Percentiles rank a stretch among this genome's conserved stretches.
phyloP scores from a whole-genome alignment of 1,140 invertebrate species.

The Drosophila chauvacae region DNA sequence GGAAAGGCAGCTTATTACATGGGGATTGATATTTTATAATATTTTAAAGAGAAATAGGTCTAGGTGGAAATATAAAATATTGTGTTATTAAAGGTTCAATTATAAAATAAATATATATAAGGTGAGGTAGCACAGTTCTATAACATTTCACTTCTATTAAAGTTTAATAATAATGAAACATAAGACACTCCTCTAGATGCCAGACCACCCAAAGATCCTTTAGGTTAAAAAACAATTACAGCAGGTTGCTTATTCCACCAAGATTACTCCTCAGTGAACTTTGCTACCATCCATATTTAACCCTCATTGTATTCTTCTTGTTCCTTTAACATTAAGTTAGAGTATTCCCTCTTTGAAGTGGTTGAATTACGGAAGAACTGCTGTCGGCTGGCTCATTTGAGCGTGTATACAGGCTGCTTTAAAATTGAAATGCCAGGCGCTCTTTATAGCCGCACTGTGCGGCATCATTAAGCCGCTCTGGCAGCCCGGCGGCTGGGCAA shows the following conservation, averaged over 20 bases:
- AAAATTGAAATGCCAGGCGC: constrained; percentile 77
- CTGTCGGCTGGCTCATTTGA: constrained; percentile 19
- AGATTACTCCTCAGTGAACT: too few relatives aligned
- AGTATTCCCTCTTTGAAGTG: constrained; percentile 20
- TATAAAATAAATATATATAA: not conserved
- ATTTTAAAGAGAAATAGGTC: too few relatives aligned
- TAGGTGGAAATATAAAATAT: not conserved
- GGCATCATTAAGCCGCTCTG: constrained; percentile 66
- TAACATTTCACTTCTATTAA: not conserved
- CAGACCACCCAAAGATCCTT: not conserved
- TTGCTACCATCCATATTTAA: not conserved
- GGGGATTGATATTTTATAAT: too few relatives aligned
- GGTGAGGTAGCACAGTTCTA: not conserved
- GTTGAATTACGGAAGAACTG: constrained; percentile 4
- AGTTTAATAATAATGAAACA: not conserved
- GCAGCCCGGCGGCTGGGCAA: constrained; percentile 35
- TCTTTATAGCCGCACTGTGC: constrained; percentile 67
- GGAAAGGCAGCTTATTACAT: too few relatives aligned
- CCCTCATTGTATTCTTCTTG: too few relatives aligned
- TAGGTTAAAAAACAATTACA: too few relatives aligned
- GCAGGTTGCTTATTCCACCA: not conserved
- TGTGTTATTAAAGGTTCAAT: not conserved
- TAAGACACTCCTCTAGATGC: not conserved
- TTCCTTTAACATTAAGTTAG: not conserved
- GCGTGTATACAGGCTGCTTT: constrained; percentile 54